Evolutionary conservation across 2,113 vertebrate genomes (phyloP).

Genomic region (Excalfactoria chinensis): DNA sequence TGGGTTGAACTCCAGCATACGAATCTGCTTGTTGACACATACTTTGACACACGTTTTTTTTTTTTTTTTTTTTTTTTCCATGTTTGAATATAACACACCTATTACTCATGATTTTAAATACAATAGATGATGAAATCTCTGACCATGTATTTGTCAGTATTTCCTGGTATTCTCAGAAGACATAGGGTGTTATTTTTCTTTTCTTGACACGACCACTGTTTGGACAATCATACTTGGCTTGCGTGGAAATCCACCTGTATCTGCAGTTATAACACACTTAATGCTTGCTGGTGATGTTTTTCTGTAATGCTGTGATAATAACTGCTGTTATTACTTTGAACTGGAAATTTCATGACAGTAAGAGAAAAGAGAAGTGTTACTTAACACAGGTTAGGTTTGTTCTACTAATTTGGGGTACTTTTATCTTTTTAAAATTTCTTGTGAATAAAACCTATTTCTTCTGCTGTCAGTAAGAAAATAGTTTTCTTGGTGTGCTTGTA

Average conservation of each 20-base stretch:
- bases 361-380: neutral
- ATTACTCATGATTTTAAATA: neutral
- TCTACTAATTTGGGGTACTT: neutral
- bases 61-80: neutral
- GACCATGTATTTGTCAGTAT: neutral
- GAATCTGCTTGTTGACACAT: neutral
- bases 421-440: neutral
- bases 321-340: neutral
- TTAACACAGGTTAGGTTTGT: neutral
- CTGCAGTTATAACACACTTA: neutral
- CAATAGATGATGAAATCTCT: neutral
- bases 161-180: neutral
- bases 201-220: accelerated
- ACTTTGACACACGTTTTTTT: neutral
- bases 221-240: neutral
- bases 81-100: neutral
- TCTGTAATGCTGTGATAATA: neutral
- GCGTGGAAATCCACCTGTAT: neutral
- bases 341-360: neutral
- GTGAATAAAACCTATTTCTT: neutral
- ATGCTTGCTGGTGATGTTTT: neutral
- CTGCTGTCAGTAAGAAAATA: neutral
- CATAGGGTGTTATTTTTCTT: neutral
- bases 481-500: neutral
- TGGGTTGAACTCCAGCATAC: neutral